A percentile compares a stretch with the other conserved stretches of the same genome.
These are phyloP conservation scores for Cactoblastis cactorum DNA, from an alignment of 2,888 invertebrate genomes.

Conservation along the genomic window DNA sequence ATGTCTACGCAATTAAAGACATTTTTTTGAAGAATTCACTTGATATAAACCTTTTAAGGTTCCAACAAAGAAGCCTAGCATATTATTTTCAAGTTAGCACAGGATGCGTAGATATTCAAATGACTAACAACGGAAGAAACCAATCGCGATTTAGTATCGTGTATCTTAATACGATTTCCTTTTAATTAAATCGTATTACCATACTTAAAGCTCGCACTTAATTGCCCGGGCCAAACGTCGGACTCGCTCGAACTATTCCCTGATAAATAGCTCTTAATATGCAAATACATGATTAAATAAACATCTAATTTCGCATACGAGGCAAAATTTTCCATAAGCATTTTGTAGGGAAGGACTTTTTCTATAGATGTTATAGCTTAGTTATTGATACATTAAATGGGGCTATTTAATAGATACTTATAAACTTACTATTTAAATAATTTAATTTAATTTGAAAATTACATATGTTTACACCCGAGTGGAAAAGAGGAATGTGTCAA, in stretches of 20 bases:
- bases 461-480: too few species aligned
- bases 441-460: too few species aligned
- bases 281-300: constrained; percentile 28
- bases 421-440: too few species aligned
- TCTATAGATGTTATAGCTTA: too few species aligned
- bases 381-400: too few species aligned
- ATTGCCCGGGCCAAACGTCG: constrained; percentile 53
- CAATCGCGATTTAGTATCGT: constrained; percentile 51
- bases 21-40: too few species aligned
- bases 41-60: not conserved
- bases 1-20: too few species aligned
- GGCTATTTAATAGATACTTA: too few species aligned
- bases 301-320: constrained; percentile 13
- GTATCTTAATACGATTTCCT: constrained; percentile 54
- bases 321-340: not conserved
- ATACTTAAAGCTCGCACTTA: constrained; percentile 62
- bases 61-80: not conserved
- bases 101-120: constrained; percentile 35
- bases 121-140: constrained; percentile 47
- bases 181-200: constrained; percentile 70
- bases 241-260: constrained; percentile 38
- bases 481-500: too few species aligned
- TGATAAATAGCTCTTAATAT: constrained; percentile 42
- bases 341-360: not conserved
- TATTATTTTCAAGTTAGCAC: constrained; percentile 14